Base-by-base conservation (phyloP, 2,888 invertebrate genomes). In the Hydrotaea diabolus region DNA sequence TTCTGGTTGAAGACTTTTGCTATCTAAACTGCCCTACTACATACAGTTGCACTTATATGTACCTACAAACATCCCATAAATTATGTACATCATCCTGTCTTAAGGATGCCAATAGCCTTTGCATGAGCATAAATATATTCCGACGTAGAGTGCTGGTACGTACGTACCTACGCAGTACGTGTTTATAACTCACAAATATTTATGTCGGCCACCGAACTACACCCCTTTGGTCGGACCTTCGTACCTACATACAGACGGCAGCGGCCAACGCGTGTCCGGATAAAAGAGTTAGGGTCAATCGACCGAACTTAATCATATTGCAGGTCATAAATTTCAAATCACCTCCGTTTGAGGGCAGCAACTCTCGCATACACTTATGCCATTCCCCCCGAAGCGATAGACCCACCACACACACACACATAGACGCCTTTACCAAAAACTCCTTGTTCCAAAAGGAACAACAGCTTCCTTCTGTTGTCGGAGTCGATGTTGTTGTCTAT, bases 211-310 rank as follows among this genome's bases (percentile, higher is more conserved):
- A n/a, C n/a, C n/a, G n/a, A n/a, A n/a, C n/a, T n/a, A 26, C 36
- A 36, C 36, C 3, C 36, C n/a, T n/a, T n/a, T n/a, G n/a, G n/a
- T n/a, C n/a, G n/a, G n/a, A n/a, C n/a, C n/a, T n/a, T n/a, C n/a
- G n/a, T n/a, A n/a, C n/a, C n/a, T n/a, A n/a, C n/a, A n/a, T n/a
- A n/a, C n/a, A n/a, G n/a, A n/a, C n/a, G n/a, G n/a, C n/a, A n/a
- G n/a, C 53, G 17, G 17, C 2, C 17, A 55, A 19, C 21, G 21
- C 13, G n/a, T 11, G 46, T 46, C 11, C 7, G 5, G 36, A 31
- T 62, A 43, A 46, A 69, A 64, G 64, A 79, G 64, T 66, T 79
- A 73, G 73, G 79, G 55, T 79, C 79, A 79, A 79, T 79, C 73
- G 79, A 73, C 53, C 64, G 64, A 79, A 73, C 64, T 73, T 64